A percentile compares a stretch with the other conserved stretches of the same genome.
Evolutionary conservation across 2,113 vertebrate species (phyloP).

Genomic region (Tupaia tana): DNA sequence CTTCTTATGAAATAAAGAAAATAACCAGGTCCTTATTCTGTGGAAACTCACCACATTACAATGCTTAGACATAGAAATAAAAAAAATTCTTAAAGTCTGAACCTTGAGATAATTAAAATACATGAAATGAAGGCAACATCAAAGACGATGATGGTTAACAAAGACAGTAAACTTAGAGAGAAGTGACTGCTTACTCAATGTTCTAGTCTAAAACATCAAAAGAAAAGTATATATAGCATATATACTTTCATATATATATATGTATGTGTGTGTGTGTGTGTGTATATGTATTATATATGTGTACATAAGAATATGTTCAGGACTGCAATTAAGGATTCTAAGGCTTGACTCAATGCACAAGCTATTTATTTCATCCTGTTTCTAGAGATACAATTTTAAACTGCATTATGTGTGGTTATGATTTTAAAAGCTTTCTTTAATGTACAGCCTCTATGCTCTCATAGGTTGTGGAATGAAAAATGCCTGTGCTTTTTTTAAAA

Average conservation of each 20-base stretch:
- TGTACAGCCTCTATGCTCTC: background rate
- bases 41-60: background rate
- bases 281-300: background rate
- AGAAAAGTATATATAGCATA: background rate
- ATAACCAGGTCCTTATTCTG: background rate
- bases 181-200: background rate
- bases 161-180: background rate
- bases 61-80: background rate
- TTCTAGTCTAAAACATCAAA: background rate
- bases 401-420: no score
- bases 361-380: background rate
- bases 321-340: background rate
- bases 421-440: constrained; percentile 7
- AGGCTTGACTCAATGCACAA: background rate
- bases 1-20: background rate
- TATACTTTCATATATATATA: background rate
- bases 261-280: background rate
- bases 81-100: background rate
- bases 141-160: background rate
- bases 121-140: background rate
- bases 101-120: background rate
- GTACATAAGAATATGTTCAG: background rate
- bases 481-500: background rate
- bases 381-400: background rate
- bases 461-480: background rate